Percentiles rank a stretch among this genome's conserved stretches.
phyloP scores from a whole-genome alignment of 2,888 invertebrate species.

The Pegoplata infirma region DNA sequence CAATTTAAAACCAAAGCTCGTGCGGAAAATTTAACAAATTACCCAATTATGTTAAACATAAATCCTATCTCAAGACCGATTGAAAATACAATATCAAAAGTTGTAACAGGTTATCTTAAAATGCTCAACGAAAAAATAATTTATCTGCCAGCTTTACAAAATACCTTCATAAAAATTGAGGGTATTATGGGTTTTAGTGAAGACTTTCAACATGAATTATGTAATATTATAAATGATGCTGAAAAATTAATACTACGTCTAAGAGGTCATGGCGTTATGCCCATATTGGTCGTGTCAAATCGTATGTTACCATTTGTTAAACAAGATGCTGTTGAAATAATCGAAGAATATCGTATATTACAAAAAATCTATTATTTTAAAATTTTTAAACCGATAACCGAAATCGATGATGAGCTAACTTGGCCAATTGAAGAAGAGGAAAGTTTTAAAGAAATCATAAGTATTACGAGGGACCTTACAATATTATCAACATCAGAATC shows the following conservation, averaged over 20 bases:
- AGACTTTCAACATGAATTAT: constrained; percentile 68
- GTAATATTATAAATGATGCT: constrained; percentile 69
- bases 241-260: constrained; percentile 66
- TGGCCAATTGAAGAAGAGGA: constrained; percentile 47
- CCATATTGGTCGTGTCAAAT: constrained; percentile 67
- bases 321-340: constrained; percentile 64
- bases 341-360: constrained; percentile 68
- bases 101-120: constrained; percentile 68
- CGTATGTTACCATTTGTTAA: constrained; percentile 52
- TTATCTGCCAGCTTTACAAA: constrained; percentile 57
- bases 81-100: constrained; percentile 45
- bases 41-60: constrained; percentile 63
- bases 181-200: constrained; percentile 71
- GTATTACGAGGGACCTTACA: constrained; percentile 7
- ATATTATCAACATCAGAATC: constrained; percentile 3
- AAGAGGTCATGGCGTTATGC: constrained; percentile 72
- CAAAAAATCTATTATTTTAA: constrained; percentile 70
- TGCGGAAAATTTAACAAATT: constrained; percentile 69
- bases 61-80: constrained; percentile 16
- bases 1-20: constrained; percentile 61
- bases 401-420: constrained; percentile 63
- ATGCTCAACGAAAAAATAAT: constrained; percentile 61
- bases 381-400: constrained; percentile 69
- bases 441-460: constrained; percentile 30
- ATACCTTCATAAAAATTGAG: constrained; percentile 62